Conservation (phyloP, 1,140 invertebrate species). For the Subanguina moxae region DNA sequence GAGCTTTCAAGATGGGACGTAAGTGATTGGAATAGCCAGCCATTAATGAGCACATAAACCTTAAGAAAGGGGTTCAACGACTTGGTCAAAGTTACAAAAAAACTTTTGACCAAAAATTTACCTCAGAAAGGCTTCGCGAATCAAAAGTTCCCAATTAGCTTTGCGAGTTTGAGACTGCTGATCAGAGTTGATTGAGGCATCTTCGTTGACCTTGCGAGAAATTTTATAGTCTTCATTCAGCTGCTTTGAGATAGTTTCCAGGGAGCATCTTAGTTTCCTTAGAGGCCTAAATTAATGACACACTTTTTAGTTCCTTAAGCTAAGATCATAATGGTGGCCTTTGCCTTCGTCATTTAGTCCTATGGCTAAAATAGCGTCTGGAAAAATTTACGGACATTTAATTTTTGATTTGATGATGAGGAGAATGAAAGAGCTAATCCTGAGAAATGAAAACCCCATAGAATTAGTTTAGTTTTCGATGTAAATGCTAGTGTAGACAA, state of each 20-base stretch:
- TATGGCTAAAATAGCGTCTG: too few relatives aligned
- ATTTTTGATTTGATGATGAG: too few relatives aligned
- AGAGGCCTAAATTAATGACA: constrained; percentile 19
- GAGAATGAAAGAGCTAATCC: too few relatives aligned
- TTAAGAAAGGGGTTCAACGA: constrained; percentile 26
- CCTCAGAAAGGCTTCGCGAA: constrained; percentile 89
- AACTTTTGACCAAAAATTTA: constrained; percentile 12
- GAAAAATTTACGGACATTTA: too few relatives aligned
- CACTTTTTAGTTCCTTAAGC: too few relatives aligned
- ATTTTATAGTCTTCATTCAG: constrained; percentile 27
- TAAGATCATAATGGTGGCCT: too few relatives aligned
- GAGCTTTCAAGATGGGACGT: constrained; percentile 87
- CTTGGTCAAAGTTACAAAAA: background rate
- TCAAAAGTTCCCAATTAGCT: constrained; percentile 72
- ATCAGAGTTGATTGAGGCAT: background rate
- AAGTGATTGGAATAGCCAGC: constrained; percentile 84
- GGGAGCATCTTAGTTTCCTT: constrained; percentile 36
- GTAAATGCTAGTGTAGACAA: too few relatives aligned
- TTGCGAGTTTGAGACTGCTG: constrained; percentile 16
- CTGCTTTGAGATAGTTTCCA: constrained; percentile 27
- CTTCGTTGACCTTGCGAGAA: constrained; percentile 11
- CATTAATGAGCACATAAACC: constrained; percentile 87
- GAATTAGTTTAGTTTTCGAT: too few relatives aligned
- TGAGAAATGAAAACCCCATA: too few relatives aligned
- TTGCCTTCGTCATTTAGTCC: too few relatives aligned